These are phyloP conservation scores for Eueides isabella DNA, from an alignment of 1,140 invertebrate species.

Conservation along the genomic window DNA sequence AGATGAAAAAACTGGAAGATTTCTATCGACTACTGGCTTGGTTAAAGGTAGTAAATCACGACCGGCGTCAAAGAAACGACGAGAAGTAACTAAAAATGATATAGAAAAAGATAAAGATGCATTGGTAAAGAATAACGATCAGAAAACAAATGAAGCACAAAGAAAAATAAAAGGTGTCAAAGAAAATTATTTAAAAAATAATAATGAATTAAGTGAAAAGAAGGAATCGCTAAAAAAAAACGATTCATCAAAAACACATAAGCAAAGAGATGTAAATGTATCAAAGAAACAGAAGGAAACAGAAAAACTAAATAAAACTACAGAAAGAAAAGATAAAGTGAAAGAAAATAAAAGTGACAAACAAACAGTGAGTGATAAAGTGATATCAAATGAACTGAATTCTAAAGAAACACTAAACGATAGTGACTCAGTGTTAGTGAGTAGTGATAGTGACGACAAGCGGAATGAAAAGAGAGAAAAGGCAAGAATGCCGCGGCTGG, in stretches of 20 bases:
- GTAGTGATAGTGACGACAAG: background rate
- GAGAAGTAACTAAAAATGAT: background rate
- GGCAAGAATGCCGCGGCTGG: background rate
- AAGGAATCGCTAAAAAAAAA: background rate
- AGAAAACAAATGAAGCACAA: background rate
- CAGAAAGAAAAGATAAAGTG: background rate
- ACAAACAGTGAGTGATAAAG: background rate
- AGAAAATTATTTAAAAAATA: no score
- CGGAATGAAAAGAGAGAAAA: background rate
- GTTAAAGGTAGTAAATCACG: constrained; percentile 7
- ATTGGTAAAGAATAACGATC: background rate
- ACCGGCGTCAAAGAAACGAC: background rate
- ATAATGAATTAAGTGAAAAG: background rate
- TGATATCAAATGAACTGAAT: background rate
- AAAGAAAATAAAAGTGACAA: background rate
- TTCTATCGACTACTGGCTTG: background rate
- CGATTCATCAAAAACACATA: background rate
- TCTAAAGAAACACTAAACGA: background rate
- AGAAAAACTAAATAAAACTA: background rate
- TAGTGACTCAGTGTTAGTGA: background rate
- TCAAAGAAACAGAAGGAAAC: background rate
- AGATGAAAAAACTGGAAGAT: background rate
- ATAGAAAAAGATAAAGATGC: background rate
- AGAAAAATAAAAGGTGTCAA: background rate
- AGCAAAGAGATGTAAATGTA: background rate